These are phyloP conservation scores for Drosophila incognita DNA, from an alignment of 2,888 invertebrate species.

Conservation along the genomic window DNA sequence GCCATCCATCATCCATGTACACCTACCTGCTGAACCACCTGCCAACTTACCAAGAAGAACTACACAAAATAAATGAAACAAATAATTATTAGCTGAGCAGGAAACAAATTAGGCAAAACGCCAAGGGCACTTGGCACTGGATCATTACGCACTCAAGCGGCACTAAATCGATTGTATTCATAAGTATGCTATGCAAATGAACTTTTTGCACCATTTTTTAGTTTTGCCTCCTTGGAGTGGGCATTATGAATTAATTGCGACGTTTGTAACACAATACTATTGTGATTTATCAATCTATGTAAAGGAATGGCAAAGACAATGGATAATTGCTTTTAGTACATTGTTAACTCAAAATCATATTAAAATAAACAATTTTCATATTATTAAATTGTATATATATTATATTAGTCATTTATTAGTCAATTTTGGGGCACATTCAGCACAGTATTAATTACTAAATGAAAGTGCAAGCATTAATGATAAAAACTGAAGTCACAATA, in stretches of 20 bases:
- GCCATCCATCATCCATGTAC: not conserved
- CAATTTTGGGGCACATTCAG: not conserved
- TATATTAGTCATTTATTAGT: no score
- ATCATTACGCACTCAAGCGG: slow-evolving; percentile 65
- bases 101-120: slow-evolving; percentile 60
- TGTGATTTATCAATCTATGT: no score
- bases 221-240: not conserved
- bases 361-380: not conserved
- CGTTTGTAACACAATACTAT: not conserved
- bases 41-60: slow-evolving; percentile 3
- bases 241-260: not conserved
- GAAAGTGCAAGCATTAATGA: not conserved
- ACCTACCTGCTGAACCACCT: slow-evolving; percentile 13
- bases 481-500: not conserved
- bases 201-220: slow-evolving; percentile 9
- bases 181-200: slow-evolving; percentile 29
- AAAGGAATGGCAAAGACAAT: no score
- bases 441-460: not conserved
- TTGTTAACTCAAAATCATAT: not conserved
- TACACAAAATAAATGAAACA: not conserved
- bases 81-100: slow-evolving; percentile 14
- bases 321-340: not conserved
- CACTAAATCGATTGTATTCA: slow-evolving; percentile 61
- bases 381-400: no score
- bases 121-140: slow-evolving; percentile 45